Evolutionary conservation across 2,113 vertebrate species (phyloP).

Genomic region (Helogale parvula): DNA sequence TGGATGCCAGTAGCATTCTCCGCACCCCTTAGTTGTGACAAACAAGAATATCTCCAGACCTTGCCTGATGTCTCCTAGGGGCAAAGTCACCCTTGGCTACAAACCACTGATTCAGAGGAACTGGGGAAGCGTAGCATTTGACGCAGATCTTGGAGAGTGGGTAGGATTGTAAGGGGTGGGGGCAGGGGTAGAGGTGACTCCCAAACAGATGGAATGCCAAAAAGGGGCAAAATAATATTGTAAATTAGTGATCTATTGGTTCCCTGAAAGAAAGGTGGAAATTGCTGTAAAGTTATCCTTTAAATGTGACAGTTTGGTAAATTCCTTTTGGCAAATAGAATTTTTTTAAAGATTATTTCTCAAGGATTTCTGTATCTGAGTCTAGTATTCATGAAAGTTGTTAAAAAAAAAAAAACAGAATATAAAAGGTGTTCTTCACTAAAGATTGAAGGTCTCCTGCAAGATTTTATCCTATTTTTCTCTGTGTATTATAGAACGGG

Average conservation of each 20-base stretch:
- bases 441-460: background rate
- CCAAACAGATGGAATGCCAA: constrained; percentile 8
- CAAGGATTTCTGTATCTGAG: background rate
- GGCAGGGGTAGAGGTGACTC: background rate
- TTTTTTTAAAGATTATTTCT: constrained; percentile 24
- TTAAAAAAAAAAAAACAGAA: background rate
- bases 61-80: background rate
- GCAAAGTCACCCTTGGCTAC: background rate
- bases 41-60: background rate
- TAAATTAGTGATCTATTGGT: constrained; percentile 15
- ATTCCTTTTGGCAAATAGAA: constrained; percentile 7
- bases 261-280: background rate
- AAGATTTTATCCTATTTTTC: constrained; percentile 33
- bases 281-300: constrained; percentile 17
- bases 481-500: background rate
- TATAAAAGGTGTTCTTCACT: background rate
- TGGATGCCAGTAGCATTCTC: background rate
- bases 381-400: background rate
- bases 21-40: background rate
- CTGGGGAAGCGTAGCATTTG: background rate
- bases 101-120: background rate
- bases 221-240: background rate
- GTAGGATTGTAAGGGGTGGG: background rate
- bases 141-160: background rate
- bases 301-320: constrained; percentile 10